These are phyloP conservation scores for Ceriagrion tenellum DNA, from an alignment of 2,888 invertebrate genomes.

Conservation along the genomic window DNA sequence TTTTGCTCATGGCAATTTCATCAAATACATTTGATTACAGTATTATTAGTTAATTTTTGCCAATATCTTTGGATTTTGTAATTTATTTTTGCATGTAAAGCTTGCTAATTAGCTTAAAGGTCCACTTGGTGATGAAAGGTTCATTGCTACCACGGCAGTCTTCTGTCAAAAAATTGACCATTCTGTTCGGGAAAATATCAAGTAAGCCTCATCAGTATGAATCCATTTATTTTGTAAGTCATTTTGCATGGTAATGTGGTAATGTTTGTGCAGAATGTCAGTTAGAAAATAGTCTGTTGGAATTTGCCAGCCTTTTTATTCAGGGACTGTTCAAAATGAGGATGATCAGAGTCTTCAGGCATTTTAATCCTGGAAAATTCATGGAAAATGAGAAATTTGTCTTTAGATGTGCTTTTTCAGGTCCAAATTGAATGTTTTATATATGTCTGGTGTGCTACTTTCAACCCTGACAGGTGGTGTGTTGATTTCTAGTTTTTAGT, in stretches of 20 bases:
- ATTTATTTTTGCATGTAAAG: background rate
- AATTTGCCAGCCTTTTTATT: background rate
- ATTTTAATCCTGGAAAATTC: too few relatives aligned
- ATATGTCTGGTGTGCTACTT: too few relatives aligned
- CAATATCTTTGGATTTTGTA: background rate
- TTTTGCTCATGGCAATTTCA: too few relatives aligned
- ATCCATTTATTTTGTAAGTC: background rate
- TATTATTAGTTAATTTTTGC: background rate
- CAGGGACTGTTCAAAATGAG: background rate
- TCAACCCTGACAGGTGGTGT: too few relatives aligned
- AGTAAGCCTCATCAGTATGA: background rate
- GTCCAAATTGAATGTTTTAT: too few relatives aligned
- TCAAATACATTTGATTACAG: too few relatives aligned
- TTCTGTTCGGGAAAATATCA: background rate
- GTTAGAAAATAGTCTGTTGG: background rate
- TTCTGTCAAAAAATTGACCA: background rate
- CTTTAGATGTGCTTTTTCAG: too few relatives aligned
- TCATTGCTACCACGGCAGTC: background rate
- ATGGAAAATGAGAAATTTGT: too few relatives aligned
- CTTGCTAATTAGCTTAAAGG: background rate
- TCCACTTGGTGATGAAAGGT: background rate
- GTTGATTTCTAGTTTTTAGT: too few relatives aligned
- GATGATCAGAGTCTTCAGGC: too few relatives aligned
- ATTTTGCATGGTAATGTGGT: background rate
- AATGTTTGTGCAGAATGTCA: background rate